A percentile compares a stretch with the other conserved stretches of the same genome.
These are phyloP conservation scores for Hirudo medicinalis DNA, from an alignment of 1,140 invertebrate species.

Conservation along the genomic window DNA sequence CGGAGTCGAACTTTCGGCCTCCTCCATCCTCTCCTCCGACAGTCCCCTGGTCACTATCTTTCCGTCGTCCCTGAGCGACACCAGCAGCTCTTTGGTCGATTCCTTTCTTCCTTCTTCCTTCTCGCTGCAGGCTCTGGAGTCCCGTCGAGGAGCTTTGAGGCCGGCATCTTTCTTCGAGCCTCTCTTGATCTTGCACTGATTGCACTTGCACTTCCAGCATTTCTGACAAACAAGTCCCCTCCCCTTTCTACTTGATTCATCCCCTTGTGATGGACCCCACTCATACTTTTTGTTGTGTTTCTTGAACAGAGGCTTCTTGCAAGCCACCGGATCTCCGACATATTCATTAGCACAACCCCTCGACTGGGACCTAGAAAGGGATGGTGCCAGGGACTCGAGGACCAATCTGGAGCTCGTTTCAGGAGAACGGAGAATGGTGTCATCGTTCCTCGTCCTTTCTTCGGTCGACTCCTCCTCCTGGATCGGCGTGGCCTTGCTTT, in stretches of 20 bases:
- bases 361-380: background rate
- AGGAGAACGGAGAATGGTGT: background rate
- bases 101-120: too few species aligned
- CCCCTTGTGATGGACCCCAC: background rate
- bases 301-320: background rate
- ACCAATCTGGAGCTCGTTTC: background rate
- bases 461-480: background rate
- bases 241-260: background rate
- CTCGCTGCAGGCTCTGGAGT: too few species aligned
- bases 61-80: too few species aligned
- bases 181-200: background rate
- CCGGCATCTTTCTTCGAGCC: too few species aligned
- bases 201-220: slow-evolving; percentile 1
- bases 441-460: background rate
- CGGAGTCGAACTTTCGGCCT: too few species aligned
- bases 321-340: background rate
- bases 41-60: too few species aligned
- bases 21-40: too few species aligned
- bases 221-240: background rate
- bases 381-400: background rate
- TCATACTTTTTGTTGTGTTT: background rate
- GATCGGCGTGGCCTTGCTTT: background rate
- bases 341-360: slow-evolving; percentile 5
- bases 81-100: too few species aligned
- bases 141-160: too few species aligned